Conservation (phyloP, 2,113 vertebrate species). For the Cervus canadensis region DNA sequence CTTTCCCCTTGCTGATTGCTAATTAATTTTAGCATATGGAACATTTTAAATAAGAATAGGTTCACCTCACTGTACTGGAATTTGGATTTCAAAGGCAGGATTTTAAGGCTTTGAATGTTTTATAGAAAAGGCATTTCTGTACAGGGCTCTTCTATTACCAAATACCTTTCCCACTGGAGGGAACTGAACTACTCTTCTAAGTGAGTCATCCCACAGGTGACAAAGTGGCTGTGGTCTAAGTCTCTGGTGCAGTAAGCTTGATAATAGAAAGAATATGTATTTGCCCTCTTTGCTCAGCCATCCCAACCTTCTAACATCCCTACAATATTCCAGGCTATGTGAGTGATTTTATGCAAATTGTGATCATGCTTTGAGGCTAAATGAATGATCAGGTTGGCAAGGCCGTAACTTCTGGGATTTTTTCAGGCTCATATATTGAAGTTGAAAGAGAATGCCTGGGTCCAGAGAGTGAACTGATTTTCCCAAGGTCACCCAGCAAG, state of each 20-base stretch:
- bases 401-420: not conserved
- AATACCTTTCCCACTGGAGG: not conserved
- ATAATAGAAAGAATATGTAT: not conserved
- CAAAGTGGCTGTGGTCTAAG: not conserved
- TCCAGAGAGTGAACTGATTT: not conserved
- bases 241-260: not conserved
- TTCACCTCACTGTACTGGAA: conserved; percentile 29
- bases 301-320: not conserved
- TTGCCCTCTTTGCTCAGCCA: not conserved
- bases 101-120: conserved; percentile 1
- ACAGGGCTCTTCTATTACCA: not conserved
- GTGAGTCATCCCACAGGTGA: not conserved
- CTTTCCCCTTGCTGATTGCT: not conserved
- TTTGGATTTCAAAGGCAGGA: conserved; percentile 33
- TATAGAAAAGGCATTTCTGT: not conserved
- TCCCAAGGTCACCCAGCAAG: not conserved
- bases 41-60: conserved; percentile 5
- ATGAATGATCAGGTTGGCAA: not conserved
- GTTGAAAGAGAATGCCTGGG: not conserved
- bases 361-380: not conserved
- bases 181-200: not conserved
- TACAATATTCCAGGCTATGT: not conserved
- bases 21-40: conserved; percentile 10
- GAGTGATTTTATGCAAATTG: not conserved
- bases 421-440: not conserved